Evolutionary conservation across 2,797 vertebrate genomes (phyloP).

Genomic region (Eulemur mongoz): DNA sequence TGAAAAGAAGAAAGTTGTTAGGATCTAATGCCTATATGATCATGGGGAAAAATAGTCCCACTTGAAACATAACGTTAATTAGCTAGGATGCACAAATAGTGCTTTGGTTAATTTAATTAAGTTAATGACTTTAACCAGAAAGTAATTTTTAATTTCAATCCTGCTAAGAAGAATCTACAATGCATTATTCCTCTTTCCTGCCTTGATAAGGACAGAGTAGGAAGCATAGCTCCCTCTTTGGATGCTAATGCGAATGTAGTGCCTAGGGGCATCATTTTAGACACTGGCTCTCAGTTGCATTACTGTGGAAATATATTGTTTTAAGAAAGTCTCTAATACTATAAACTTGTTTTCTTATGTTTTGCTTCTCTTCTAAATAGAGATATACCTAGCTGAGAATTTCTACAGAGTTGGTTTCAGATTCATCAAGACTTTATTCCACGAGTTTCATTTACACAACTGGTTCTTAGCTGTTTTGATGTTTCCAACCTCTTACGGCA

Average conservation of each 20-base stretch:
- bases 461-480: background rate
- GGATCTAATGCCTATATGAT: background rate
- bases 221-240: background rate
- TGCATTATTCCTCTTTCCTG: background rate
- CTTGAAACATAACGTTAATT: conserved; percentile 12
- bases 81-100: background rate
- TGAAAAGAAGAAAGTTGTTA: conserved; percentile 27
- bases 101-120: conserved; percentile 26
- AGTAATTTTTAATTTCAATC: background rate
- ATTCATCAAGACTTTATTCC: background rate
- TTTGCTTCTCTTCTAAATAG: background rate
- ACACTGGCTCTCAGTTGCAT: background rate
- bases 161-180: background rate
- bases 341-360: background rate
- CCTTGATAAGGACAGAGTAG: background rate
- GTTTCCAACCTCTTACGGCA: background rate
- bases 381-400: background rate
- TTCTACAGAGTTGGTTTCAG: background rate
- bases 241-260: background rate
- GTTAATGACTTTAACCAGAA: background rate
- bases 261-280: background rate
- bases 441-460: background rate
- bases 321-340: background rate
- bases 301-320: background rate
- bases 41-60: background rate